A percentile compares a stretch with the other conserved stretches of the same genome.
Conservation (phyloP, 2,888 invertebrate genomes). For the Piscicola geometra region DNA sequence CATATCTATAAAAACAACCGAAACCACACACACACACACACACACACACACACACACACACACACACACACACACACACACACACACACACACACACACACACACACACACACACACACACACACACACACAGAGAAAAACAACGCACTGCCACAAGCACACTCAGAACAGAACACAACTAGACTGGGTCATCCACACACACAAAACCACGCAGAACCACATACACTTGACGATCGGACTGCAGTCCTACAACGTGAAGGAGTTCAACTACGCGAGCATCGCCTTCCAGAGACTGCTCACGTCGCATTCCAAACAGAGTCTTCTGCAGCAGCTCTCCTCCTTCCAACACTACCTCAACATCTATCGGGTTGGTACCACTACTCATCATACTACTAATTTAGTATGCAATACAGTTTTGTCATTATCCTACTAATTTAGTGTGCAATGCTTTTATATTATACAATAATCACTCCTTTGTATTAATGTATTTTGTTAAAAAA, state of each 20-base stretch:
- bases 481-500: too few species aligned
- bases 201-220: conserved; percentile 65
- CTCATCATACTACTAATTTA: too few species aligned
- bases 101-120: conserved; percentile 11
- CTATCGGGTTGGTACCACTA: conserved; percentile 73
- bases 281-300: conserved; percentile 71
- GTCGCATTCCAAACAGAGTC: conserved; percentile 53
- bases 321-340: conserved; percentile 62
- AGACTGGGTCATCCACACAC: not conserved
- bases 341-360: conserved; percentile 80
- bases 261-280: conserved; percentile 66
- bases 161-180: not conserved
- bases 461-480: too few species aligned
- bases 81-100: conserved; percentile 10
- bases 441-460: too few species aligned
- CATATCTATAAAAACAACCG: too few species aligned
- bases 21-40: conserved; percentile 17
- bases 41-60: conserved; percentile 17
- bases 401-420: too few species aligned
- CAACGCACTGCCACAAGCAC: not conserved
- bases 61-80: conserved; percentile 2
- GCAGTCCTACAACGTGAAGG: conserved; percentile 76
- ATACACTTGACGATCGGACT: conserved; percentile 89
- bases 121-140: not conserved
- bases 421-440: too few species aligned